These are phyloP conservation scores for Drosophila ezoana DNA, from an alignment of 2,888 invertebrate genomes.

Conservation along the genomic window DNA sequence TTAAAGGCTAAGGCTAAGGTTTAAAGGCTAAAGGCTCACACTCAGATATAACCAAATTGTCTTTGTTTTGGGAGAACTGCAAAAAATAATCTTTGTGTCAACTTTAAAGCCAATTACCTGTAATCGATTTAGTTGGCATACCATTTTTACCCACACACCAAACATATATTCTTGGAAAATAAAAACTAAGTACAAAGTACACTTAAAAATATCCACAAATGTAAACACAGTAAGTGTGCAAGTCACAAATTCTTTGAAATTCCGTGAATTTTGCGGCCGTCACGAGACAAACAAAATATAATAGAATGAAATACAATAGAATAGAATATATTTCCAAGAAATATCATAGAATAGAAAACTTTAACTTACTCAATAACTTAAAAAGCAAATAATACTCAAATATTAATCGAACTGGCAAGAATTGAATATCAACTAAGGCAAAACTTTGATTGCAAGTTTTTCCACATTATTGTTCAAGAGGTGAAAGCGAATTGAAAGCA, in stretches of 20 bases:
- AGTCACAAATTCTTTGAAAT: constrained; percentile 5
- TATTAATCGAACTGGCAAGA: constrained; percentile 59
- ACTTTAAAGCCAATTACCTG: neutral
- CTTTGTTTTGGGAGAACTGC: too few species aligned
- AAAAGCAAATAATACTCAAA: constrained; percentile 47
- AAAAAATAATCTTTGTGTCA: neutral
- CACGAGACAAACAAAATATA: constrained; percentile 2
- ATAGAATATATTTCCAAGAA: neutral
- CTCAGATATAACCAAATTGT: too few species aligned
- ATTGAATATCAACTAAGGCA: constrained; percentile 30
- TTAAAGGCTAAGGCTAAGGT: too few species aligned
- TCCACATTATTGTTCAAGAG: constrained; percentile 18
- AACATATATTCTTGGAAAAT: neutral
- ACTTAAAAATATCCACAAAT: neutral
- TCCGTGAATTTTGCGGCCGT: neutral
- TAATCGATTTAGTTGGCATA: neutral
- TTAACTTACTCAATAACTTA: constrained; percentile 29
- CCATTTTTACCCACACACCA: neutral
- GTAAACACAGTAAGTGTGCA: neutral
- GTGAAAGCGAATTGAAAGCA: constrained; percentile 27
- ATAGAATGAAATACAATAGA: neutral
- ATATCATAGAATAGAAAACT: constrained; percentile 19
- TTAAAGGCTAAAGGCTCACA: too few species aligned
- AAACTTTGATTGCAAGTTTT: constrained; percentile 32
- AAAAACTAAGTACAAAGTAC: neutral